phyloP scores from a whole-genome alignment of 1,140 invertebrate species.

The Drosophila guanche region DNA sequence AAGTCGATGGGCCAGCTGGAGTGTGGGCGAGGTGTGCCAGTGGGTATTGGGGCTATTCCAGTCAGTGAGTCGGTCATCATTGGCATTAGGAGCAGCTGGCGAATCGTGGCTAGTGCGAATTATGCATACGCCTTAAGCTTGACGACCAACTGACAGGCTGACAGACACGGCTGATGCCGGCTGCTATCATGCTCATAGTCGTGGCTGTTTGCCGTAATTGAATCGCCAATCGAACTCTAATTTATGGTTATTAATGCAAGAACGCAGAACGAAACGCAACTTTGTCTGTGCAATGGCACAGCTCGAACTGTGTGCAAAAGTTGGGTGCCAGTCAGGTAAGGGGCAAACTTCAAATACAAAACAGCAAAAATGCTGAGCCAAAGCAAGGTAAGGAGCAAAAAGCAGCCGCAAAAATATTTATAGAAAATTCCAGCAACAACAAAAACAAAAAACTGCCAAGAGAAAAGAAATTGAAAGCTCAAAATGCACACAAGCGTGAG shows the following conservation, averaged over 20 bases:
- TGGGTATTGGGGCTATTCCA: constrained; percentile 25
- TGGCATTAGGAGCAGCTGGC: constrained; percentile 57
- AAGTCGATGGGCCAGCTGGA: constrained; percentile 14
- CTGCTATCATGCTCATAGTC: constrained; percentile 42
- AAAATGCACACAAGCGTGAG: constrained; percentile 77
- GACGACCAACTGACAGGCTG: not conserved
- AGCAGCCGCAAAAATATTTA: constrained; percentile 73
- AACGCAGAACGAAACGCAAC: constrained; percentile 1
- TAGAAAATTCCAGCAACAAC: constrained; percentile 62
- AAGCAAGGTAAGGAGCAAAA: constrained; percentile 35
- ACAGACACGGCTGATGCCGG: constrained; percentile 37
- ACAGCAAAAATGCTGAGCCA: constrained; percentile 15
- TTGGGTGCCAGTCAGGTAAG: constrained; percentile 40
- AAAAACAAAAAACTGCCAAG: constrained; percentile 19
- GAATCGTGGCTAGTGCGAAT: constrained; percentile 62
- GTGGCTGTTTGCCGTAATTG: constrained; percentile 70
- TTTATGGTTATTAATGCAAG: constrained; percentile 72
- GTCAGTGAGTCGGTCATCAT: constrained; percentile 40
- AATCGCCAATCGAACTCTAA: constrained; percentile 65
- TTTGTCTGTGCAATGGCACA: constrained; percentile 22
- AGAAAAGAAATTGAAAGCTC: constrained; percentile 56
- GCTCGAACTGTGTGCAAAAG: constrained; percentile 39
- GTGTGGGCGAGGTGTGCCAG: constrained; percentile 1
- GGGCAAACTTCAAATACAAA: constrained; percentile 50
- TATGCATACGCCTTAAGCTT: constrained; percentile 71